These are phyloP conservation scores for Phrynocephalus versicolor DNA, from an alignment of 2,113 vertebrate species.

Conservation along the genomic window DNA sequence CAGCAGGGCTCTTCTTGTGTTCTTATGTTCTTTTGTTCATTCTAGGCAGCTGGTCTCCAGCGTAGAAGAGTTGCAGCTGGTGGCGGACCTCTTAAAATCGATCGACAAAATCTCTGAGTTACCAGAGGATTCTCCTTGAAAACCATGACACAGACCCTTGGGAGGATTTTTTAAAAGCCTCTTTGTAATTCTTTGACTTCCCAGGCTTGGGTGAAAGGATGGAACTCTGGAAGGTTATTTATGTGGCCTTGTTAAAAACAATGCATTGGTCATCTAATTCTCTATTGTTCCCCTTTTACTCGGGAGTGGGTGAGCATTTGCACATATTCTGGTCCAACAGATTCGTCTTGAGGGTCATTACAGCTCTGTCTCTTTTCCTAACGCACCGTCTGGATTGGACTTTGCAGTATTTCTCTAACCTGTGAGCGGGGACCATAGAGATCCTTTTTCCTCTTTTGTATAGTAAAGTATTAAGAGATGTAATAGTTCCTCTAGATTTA, in stretches of 20 bases:
- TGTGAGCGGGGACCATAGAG: not conserved
- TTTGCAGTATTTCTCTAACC: fast-evolving
- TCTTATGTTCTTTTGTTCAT: fast-evolving
- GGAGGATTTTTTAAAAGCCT: not conserved
- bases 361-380: not conserved
- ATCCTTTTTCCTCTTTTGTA: not conserved
- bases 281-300: not conserved
- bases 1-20: too few species aligned
- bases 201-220: not conserved
- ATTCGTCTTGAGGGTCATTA: not conserved
- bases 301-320: not conserved
- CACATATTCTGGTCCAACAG: not conserved
- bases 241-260: fast-evolving
- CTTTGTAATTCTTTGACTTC: not conserved
- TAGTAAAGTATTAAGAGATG: not conserved
- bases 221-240: not conserved
- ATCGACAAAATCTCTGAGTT: constrained; percentile 78
- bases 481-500: not conserved
- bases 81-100: constrained; percentile 76
- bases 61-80: constrained; percentile 74
- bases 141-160: not conserved
- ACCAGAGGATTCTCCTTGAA: constrained; percentile 50
- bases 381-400: fast-evolving
- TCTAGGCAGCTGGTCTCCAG: constrained; percentile 78
- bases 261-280: fast-evolving